Base-by-base conservation (phyloP, 2,113 vertebrate genomes). In the Crotalus tigris region DNA sequence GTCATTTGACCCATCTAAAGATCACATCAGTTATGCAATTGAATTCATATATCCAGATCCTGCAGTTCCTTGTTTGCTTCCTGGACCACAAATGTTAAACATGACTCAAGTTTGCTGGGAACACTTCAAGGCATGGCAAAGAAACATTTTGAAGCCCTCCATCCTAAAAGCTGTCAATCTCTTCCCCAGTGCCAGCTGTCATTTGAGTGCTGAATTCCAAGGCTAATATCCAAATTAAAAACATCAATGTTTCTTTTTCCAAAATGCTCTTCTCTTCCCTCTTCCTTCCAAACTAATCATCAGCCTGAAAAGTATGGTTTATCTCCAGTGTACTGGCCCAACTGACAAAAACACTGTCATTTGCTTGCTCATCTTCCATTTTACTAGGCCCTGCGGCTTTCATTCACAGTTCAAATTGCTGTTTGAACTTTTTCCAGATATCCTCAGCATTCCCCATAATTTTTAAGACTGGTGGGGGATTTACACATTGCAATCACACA, bases 371-470 rank as follows among this genome's bases (percentile, higher is more conserved):
- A 46, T 92, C 95, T 85, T 26, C 94, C 3, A 5, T 87, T 95
- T 94, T 91, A 86, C 85, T 58, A 57, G 85, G 51, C 94, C 92
- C 89, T 92, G 88, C 11, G 85, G 93, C 91, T 94, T 93, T 88
- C 59, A 44, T 88, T 87, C 91, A 6, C 39, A 46, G 91, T 91
- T 90, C 90, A 90, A 94, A 94, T 86, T 53, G 89, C 92, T 92
- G 53, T 92, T 95, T 92, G 93, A 95, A 94, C 88, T 90, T 93
- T 95, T 94, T 92, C 94, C 94, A 96, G 93, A 91, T 58, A 81
- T 92, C 92, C 85, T 94, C 92, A 86, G 55, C 1, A 0, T 93
- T 94, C 1, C 3, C 89, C 75, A 15, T 93, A 33, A 93, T 94
- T 95, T 94, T 96, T 95, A 93, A 90, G 58, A 44, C 92, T 49